phyloP scores from a whole-genome alignment of 1,140 invertebrate species.

The Aleiodes sp. region DNA sequence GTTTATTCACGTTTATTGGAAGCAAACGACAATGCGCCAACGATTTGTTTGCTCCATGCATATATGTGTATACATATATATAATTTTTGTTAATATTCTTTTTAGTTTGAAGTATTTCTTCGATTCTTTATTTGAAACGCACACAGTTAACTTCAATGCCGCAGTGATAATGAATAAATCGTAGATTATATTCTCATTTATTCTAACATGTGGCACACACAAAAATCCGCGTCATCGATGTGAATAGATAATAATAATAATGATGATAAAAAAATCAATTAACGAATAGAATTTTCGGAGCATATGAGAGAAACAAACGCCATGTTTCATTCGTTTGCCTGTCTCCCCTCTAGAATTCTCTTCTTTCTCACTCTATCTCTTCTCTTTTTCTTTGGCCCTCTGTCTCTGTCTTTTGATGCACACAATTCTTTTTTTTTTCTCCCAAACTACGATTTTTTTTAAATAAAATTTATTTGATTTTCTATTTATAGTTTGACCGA shows the following conservation, averaged over 20 bases:
- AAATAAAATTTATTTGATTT: background rate
- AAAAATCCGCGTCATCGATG: background rate
- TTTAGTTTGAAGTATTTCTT: background rate
- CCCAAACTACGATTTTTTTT: slow-evolving; percentile 2
- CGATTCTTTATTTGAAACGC: too few species aligned
- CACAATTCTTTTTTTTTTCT: slow-evolving; percentile 24
- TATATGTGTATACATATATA: background rate
- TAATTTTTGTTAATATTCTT: too few species aligned
- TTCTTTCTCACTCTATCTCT: slow-evolving; percentile 1
- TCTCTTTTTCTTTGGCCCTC: background rate
- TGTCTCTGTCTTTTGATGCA: slow-evolving; percentile 17
- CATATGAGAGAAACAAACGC: slow-evolving; percentile 60
- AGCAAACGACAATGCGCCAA: slow-evolving; percentile 3
- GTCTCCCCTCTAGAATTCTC: slow-evolving; percentile 38
- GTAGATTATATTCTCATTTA: too few species aligned
- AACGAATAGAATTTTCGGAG: slow-evolving; percentile 40
- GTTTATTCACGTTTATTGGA: background rate
- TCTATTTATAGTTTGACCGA: background rate
- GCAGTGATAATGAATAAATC: too few species aligned
- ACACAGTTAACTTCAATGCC: too few species aligned
- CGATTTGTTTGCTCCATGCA: slow-evolving; percentile 1
- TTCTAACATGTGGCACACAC: slow-evolving; percentile 13
- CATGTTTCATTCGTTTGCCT: slow-evolving; percentile 59
- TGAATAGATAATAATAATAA: too few species aligned
- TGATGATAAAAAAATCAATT: slow-evolving; percentile 27